Evolutionary conservation across 2,113 vertebrate genomes (phyloP).

Genomic region (Daubentonia madagascariensis): DNA sequence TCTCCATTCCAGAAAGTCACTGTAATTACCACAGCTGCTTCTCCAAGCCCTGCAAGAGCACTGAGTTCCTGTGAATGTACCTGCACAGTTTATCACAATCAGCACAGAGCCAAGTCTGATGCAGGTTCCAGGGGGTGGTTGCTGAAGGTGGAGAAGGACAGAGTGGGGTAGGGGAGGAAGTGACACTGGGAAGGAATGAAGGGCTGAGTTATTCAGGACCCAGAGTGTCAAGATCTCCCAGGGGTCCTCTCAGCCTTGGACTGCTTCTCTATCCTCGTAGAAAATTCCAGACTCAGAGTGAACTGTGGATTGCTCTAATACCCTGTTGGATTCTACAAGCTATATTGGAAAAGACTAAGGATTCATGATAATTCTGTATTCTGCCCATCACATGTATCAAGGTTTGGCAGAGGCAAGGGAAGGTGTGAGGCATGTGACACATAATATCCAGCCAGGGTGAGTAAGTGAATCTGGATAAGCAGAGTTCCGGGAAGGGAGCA

Average conservation of each 20-base stretch:
- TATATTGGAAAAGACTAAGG: background rate
- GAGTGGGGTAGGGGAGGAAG: too few species aligned
- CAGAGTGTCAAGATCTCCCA: background rate
- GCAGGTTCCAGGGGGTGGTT: background rate
- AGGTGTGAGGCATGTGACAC: background rate
- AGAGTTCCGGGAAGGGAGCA: background rate
- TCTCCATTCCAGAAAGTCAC: slow-evolving; percentile 64
- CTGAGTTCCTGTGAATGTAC: background rate
- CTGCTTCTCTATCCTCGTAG: background rate
- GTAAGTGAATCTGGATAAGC: background rate
- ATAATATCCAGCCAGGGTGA: background rate
- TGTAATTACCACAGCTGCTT: slow-evolving; percentile 64
- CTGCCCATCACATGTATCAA: background rate
- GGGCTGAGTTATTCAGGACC: background rate
- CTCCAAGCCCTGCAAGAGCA: background rate
- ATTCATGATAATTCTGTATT: background rate
- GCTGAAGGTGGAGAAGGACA: slow-evolving; percentile 20
- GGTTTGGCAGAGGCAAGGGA: background rate
- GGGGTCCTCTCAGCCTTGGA: background rate
- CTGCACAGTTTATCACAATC: slow-evolving; percentile 18
- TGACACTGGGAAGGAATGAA: background rate
- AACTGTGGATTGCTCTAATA: background rate
- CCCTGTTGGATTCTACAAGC: background rate
- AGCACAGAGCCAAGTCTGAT: background rate
- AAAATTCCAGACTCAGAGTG: background rate